phyloP scores from a whole-genome alignment of 2,113 vertebrate species.

The Erpornis zantholeuca region DNA sequence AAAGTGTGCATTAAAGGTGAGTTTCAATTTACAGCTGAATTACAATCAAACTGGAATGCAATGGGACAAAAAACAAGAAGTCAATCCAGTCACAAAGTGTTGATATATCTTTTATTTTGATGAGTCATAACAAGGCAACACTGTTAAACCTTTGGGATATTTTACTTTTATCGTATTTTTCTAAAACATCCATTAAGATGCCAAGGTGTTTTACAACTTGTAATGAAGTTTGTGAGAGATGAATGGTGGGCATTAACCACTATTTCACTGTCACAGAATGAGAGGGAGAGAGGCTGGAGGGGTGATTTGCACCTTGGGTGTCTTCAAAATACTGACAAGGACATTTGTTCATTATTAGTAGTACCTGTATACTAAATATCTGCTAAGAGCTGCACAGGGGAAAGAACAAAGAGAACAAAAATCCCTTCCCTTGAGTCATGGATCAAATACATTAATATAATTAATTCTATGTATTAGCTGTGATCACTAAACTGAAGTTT shows the following conservation, averaged over 20 bases:
- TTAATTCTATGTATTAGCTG: neutral
- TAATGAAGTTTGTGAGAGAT: neutral
- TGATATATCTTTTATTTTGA: neutral
- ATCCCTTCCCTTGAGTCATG: neutral
- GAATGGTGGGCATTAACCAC: neutral
- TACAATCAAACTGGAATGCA: neutral
- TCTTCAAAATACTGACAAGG: neutral
- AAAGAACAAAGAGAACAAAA: neutral
- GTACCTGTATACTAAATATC: neutral
- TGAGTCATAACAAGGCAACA: neutral
- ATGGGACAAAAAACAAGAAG: neutral
- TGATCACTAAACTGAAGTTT: neutral
- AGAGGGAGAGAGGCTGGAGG: neutral
- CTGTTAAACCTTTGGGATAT: neutral
- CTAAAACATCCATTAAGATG: neutral
- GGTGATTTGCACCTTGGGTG: neutral
- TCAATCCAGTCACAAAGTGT: neutral
- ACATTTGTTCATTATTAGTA: neutral
- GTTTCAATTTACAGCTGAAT: neutral
- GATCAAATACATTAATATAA: neutral
- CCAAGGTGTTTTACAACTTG: neutral
- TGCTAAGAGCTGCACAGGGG: neutral
- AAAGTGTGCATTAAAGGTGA: neutral
- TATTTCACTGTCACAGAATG: neutral
- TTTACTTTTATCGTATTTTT: neutral